Evolutionary conservation across 2,113 vertebrate species (phyloP), one percentile per base, ranked within the genome.

Genomic region (Siniperca knerii): DNA sequence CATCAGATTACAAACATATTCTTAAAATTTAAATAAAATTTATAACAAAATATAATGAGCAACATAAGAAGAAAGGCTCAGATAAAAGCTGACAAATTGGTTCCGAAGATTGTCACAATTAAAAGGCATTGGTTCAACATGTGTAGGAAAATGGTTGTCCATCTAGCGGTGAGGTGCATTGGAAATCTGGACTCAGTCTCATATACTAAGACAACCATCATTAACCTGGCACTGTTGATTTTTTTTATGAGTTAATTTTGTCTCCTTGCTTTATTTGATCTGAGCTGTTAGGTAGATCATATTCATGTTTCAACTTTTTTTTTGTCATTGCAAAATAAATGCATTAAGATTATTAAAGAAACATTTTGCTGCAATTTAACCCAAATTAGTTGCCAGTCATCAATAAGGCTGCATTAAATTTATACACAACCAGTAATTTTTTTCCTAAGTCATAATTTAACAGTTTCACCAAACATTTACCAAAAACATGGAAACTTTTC

Each of bases 21-120:
- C 2, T 57, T 12, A 25, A 6, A 68, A n/a, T 9, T 15, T 0
- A 1, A 54, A 68, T 15, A 0, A n/a, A 58, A 50, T 13, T 5
- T 13, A 9, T 8, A 7, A 37, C 1, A 23, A 23, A 48, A 64
- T 8, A 52, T 6, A 2, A 60, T 13, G 10, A 73, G 72, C 25
- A 75, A 71, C 29, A 2, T 12, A 55, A 9, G 18, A 50, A 40
- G 25, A 25, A 78, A 73, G 6, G 13, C 13, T 46, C 2, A 5
- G 44, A 64, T 40, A 7, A 55, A 80, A 79, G 40, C n/a, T 18
- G 13, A 65, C 8, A 42, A 66, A 35, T 4, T 40, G 18, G 16
- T 44, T 50, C 1, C 40, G 37, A 57, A n/a, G 73, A 92, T 60
- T 83, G 76, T 89, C 86, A 50, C 25, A 29, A 76, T 77, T 71